Evolutionary conservation across 2,797 vertebrate genomes (phyloP).

Genomic region (Heteromormyrus szaboi): DNA sequence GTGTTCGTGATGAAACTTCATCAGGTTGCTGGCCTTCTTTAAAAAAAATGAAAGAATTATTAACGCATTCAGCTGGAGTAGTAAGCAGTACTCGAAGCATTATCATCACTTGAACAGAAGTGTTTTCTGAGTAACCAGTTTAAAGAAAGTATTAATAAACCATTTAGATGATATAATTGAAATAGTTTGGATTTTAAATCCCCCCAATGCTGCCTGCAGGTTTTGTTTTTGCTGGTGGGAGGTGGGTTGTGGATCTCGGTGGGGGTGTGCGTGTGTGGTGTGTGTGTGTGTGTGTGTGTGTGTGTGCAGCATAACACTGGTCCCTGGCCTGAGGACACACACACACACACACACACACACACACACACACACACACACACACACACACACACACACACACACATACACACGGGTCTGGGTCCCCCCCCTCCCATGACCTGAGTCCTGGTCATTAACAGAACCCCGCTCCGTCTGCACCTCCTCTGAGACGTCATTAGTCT

Average conservation of each 20-base stretch:
- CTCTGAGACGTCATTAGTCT: slow-evolving; percentile 15
- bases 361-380: background rate
- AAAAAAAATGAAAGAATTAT: background rate
- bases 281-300: background rate
- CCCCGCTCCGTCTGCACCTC: background rate
- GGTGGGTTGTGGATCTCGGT: background rate
- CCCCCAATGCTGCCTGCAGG: background rate
- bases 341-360: background rate
- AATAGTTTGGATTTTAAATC: background rate
- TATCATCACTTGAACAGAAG: background rate
- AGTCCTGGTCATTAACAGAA: slow-evolving; percentile 10
- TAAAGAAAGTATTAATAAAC: background rate
- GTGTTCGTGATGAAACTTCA: background rate
- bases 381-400: background rate
- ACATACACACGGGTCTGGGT: no score
- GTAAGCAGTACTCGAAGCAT: background rate
- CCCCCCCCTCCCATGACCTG: background rate
- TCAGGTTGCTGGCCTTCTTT: background rate
- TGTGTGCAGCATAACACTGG: background rate
- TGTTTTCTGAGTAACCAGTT: background rate
- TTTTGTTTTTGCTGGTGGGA: background rate
- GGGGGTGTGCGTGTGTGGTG: background rate
- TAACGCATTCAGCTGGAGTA: background rate
- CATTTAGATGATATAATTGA: background rate
- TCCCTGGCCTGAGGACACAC: background rate